Evolutionary conservation across 2,113 vertebrate species (phyloP).

Genomic region (Monarcha castaneiventris): DNA sequence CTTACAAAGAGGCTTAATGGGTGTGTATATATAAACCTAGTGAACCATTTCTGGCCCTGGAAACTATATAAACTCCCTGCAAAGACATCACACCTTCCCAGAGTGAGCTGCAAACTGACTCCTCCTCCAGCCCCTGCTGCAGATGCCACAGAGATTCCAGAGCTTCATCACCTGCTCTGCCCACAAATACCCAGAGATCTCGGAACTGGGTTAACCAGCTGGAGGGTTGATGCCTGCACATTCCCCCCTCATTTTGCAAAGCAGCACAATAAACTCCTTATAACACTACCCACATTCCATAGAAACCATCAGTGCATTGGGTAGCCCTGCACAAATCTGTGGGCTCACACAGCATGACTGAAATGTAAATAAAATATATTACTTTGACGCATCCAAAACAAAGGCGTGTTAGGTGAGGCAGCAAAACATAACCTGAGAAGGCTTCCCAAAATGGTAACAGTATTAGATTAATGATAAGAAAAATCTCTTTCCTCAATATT

Average conservation of each 20-base stretch:
- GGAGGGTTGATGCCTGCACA: neutral
- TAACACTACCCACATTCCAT: fast-evolving
- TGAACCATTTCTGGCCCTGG: neutral
- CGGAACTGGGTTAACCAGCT: neutral
- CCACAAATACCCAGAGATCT: fast-evolving
- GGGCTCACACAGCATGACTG: neutral
- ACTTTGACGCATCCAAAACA: neutral
- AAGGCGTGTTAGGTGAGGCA: neutral
- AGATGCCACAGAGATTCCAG: neutral
- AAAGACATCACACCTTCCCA: neutral
- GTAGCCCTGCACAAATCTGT: neutral
- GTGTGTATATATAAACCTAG: neutral
- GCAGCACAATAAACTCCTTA: neutral
- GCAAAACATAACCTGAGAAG: neutral
- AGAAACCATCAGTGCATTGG: neutral
- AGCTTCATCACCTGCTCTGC: neutral
- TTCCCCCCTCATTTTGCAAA: neutral
- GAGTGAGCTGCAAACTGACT: neutral
- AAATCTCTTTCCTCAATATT: neutral
- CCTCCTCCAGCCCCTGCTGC: neutral
- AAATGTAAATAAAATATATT: neutral
- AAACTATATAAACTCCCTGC: neutral
- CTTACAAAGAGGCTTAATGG: neutral
- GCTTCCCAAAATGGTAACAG: neutral
- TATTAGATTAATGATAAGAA: neutral